A percentile compares a stretch with the other conserved stretches of the same genome.
phyloP scores from a whole-genome alignment of 2,888 invertebrate species.

The Leptinotarsa juncta region DNA sequence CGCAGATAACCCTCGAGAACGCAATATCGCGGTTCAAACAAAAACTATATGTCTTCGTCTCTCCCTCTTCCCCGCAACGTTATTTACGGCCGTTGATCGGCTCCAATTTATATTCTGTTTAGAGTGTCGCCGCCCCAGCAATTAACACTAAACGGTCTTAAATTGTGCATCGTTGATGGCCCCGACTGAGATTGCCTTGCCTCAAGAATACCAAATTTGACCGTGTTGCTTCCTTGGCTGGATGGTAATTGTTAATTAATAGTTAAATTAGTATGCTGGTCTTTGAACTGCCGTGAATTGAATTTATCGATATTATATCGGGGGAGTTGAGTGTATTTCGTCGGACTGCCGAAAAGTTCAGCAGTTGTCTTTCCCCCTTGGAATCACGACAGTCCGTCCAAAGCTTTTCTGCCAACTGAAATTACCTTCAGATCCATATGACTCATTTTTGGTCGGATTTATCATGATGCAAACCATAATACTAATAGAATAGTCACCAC shows the following conservation, averaged over 20 bases:
- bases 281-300: not conserved
- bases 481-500: no score
- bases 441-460: no score
- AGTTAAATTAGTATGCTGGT: conserved; percentile 32
- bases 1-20: not conserved
- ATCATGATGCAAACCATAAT: no score
- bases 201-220: conserved; percentile 45
- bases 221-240: conserved; percentile 32
- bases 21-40: conserved; percentile 37
- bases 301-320: conserved; percentile 6
- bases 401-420: no score
- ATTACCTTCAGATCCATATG: no score
- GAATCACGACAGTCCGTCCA: not conserved
- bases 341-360: not conserved
- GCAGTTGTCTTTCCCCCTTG: not conserved
- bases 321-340: not conserved
- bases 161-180: conserved; percentile 47
- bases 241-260: conserved; percentile 39
- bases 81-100: conserved; percentile 46
- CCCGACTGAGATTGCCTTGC: conserved; percentile 43
- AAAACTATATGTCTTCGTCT: conserved; percentile 32
- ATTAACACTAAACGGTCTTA: conserved; percentile 51
- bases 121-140: conserved; percentile 49
- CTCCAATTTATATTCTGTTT: conserved; percentile 53
- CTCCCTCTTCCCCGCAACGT: conserved; percentile 19